Evolutionary conservation across 2,113 vertebrate species (phyloP), one percentile per base, ranked within the genome.

Genomic region (Peromyscus leucopus): DNA sequence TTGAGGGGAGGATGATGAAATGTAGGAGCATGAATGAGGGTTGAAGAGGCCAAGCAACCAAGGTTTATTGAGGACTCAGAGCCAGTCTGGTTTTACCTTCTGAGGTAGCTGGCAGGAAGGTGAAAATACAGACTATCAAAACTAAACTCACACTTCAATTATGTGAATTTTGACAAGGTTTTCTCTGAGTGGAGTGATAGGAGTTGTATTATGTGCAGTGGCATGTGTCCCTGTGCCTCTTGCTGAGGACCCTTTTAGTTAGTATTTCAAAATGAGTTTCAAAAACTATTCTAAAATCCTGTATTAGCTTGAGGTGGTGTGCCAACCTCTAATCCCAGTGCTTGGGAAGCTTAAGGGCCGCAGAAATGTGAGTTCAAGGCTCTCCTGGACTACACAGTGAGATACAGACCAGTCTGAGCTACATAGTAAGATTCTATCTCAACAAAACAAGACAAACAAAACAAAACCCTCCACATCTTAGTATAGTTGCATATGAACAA

Each of bases 251-350:
- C 0, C 7, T 93, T 89, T 69, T 2, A 65, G 22, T 78, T 7
- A 82, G 42, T 59, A 87, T 93, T 69, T 95, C 63, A 90, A 93
- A 74, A 33, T 91, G 36, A 96, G 36, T 95, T 97, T 76, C 36
- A 93, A 94, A 55, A 24, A 48, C 19, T 3, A 79, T 92, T 89
- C 93, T 28, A 84, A 89, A 90, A 88, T 82, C 42, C 79, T 36
- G 17, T 31, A 33, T 31, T 36, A 69, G 26, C 16, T 33, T 19
- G 28, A 4, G 2, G 7, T 86, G 17, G 42, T 31, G 16, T 83
- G 26, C 24, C 22, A 26, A 85, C 39, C 61, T 48, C 26, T 31
- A 65, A 48, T 85, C 8, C 39, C 24, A 63, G 39, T n/a, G 63
- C 24, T 69, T 69, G 5, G 84, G 42, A 72, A n/a, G 71, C 71